phyloP scores from a whole-genome alignment of 2,113 vertebrate genomes.

The Polyodon spathula region DNA sequence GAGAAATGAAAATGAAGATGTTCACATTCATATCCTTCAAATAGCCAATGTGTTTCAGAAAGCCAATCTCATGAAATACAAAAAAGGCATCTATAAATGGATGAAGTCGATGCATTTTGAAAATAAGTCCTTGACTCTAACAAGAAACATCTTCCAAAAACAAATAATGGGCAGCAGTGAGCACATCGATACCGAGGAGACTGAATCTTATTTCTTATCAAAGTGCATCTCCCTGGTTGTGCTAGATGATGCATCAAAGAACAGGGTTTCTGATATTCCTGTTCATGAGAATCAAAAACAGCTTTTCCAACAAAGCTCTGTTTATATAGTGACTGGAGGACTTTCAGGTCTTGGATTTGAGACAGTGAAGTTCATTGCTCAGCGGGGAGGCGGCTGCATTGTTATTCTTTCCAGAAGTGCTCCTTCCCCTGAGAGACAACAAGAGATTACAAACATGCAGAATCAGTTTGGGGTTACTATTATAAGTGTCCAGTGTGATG shows the following conservation, averaged over 20 bases:
- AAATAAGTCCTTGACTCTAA: conserved; percentile 32
- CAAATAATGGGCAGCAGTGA: conserved; percentile 15
- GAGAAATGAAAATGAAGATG: conserved; percentile 35
- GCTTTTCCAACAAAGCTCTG: conserved; percentile 52
- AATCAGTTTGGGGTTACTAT: conserved; percentile 38
- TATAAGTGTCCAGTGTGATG: conserved; percentile 58
- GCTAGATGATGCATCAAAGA: conserved; percentile 30
- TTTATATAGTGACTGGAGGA: conserved; percentile 67
- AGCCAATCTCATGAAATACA: conserved; percentile 46
- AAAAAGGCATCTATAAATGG: conserved; percentile 46
- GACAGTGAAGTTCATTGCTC: conserved; percentile 69
- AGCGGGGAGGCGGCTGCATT: conserved; percentile 59
- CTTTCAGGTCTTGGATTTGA: conserved; percentile 78
- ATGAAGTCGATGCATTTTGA: conserved; percentile 48
- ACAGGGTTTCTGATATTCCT: conserved; percentile 43
- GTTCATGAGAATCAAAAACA: conserved; percentile 31
- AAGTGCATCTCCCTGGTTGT: conserved; percentile 26
- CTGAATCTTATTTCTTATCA: conserved; percentile 58
- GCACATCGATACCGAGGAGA: conserved; percentile 10
- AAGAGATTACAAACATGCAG: conserved; percentile 51
- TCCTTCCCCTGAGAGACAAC: conserved; percentile 41
- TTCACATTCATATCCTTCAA: conserved; percentile 47
- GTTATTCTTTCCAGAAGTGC: conserved; percentile 60
- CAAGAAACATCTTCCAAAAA: conserved; percentile 32
- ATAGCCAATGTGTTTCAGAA: conserved; percentile 55